Percentiles rank a stretch among this genome's conserved stretches.
phyloP scores from a whole-genome alignment of 2,797 vertebrate genomes.

The Sebastes minor region DNA sequence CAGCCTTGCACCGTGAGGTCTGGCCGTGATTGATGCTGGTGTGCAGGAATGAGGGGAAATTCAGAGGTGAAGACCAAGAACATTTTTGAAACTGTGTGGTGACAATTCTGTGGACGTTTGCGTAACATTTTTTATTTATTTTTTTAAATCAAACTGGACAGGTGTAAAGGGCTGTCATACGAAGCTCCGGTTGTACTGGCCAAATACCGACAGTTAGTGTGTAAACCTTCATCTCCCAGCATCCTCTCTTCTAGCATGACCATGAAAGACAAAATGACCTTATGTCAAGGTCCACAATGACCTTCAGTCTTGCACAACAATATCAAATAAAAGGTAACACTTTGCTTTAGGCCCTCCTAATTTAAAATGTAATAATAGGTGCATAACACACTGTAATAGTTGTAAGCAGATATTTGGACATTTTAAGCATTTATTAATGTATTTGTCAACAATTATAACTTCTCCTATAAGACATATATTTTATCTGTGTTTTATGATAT shows the following conservation, averaged over 20 bases:
- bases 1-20: constrained; percentile 9
- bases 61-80: constrained; percentile 7
- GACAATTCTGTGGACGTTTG: neutral
- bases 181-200: constrained; percentile 4
- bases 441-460: neutral
- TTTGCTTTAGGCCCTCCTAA: neutral
- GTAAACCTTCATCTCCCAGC: neutral
- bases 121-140: neutral
- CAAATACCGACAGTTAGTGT: neutral
- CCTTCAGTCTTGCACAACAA: neutral
- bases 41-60: constrained; percentile 38
- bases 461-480: neutral
- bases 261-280: neutral
- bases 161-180: neutral
- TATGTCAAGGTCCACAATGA: neutral
- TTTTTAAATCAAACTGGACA: neutral
- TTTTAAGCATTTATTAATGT: neutral
- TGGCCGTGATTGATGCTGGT: constrained; percentile 35
- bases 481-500: neutral
- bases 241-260: neutral
- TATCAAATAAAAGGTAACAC: neutral
- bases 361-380: neutral
- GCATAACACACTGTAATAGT: neutral
- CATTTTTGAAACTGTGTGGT: neutral
- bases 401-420: neutral